phyloP scores from a whole-genome alignment of 53 echinoderm and acorn worm genomes.

The Astropecten irregularis region DNA sequence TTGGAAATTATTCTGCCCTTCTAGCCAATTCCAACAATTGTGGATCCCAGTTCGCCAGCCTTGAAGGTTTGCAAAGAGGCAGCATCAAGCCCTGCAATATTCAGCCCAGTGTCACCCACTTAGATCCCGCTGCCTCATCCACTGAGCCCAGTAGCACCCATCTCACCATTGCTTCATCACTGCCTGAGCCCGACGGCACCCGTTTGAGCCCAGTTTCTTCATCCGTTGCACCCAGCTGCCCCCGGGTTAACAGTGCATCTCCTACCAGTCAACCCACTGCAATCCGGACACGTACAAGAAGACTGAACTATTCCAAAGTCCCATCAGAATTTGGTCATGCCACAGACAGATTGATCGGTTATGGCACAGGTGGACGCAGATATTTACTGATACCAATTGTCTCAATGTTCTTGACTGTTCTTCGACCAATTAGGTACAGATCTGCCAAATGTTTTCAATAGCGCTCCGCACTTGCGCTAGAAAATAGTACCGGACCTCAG shows the following conservation, averaged over 20 bases:
- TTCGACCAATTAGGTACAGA: slow-evolving; percentile 23
- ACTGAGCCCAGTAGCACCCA: slow-evolving; percentile 3
- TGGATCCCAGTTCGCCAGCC: no score
- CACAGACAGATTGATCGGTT: not conserved
- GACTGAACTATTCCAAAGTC: not conserved
- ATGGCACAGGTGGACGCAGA: not conserved
- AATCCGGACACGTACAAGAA: not conserved
- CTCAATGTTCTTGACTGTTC: slow-evolving; percentile 14
- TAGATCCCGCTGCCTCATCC: not conserved
- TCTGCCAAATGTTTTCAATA: no score
- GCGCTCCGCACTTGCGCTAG: no score
- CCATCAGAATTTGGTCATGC: not conserved
- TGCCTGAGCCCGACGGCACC: not conserved
- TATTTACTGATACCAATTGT: not conserved
- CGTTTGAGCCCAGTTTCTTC: not conserved
- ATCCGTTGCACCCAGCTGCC: not conserved
- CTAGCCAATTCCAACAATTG: no score
- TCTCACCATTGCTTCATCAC: not conserved
- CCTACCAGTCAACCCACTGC: not conserved
- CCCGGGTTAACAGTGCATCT: not conserved
- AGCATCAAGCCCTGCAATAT: no score
- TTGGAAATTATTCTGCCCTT: no score
- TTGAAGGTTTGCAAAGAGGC: no score
- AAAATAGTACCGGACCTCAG: no score
- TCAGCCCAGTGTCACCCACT: not conserved